A percentile compares a stretch with the other conserved stretches of the same genome.
Conservation (phyloP, 2,888 invertebrate genomes). For the Cabera pusaria region DNA sequence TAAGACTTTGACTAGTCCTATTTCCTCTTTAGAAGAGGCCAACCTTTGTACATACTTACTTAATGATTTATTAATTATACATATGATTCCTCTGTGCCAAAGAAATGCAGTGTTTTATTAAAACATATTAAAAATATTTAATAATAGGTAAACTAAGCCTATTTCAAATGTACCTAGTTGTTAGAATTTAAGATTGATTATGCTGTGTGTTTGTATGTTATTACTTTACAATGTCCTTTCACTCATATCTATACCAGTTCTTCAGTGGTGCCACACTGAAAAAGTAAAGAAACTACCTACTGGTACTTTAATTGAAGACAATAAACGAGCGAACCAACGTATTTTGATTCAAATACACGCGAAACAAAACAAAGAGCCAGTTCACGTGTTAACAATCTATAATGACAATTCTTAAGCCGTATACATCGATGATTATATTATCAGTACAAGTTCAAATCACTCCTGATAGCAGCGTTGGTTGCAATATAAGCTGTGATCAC, state of each 20-base stretch:
- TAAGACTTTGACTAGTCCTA: conserved; percentile 57
- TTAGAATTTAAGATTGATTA: no score
- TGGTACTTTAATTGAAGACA: no score
- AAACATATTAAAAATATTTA: no score
- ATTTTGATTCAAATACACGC: conserved; percentile 52
- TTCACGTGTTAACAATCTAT: conserved; percentile 29
- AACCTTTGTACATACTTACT: conserved; percentile 41
- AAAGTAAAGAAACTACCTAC: no score
- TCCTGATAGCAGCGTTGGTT: conserved; percentile 15
- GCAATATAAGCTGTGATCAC: conserved; percentile 10
- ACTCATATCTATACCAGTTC: no score
- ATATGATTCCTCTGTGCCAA: no score
- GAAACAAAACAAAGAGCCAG: conserved; percentile 59
- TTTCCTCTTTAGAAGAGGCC: conserved; percentile 46
- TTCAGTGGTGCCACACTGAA: no score
- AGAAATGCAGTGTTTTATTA: conserved; percentile 33
- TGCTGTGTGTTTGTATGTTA: no score
- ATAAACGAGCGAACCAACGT: no score
- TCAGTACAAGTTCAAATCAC: neutral
- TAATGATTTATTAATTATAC: conserved; percentile 29
- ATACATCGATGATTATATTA: conserved; percentile 35
- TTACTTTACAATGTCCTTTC: no score
- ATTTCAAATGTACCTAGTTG: no score
- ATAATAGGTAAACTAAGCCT: no score
- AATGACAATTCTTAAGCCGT: conserved; percentile 25